Evolutionary conservation across 2,797 vertebrate species (phyloP).

Genomic region (Spinibarbus caldwelli): DNA sequence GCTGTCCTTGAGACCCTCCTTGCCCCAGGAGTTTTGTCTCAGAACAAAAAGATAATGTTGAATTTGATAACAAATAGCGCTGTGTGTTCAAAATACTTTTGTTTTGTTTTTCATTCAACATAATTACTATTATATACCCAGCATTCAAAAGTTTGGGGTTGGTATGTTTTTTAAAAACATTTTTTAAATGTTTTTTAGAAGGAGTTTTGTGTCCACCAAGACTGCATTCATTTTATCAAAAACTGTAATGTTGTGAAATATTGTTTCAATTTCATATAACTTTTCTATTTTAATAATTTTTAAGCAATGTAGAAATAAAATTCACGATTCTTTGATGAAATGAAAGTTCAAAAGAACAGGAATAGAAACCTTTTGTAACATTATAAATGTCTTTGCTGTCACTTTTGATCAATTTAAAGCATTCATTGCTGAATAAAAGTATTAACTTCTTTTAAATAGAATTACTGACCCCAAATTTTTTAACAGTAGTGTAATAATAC

Average conservation of each 20-base stretch:
- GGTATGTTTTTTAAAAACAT: neutral
- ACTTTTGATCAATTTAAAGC: neutral
- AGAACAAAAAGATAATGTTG: neutral
- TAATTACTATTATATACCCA: neutral
- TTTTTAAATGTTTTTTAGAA: no score
- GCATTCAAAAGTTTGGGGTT: neutral
- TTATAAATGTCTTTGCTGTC: neutral
- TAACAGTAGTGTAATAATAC: neutral
- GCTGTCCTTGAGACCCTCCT: neutral
- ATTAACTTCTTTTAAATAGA: neutral
- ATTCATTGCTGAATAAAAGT: neutral
- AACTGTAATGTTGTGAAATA: neutral
- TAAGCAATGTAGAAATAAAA: neutral
- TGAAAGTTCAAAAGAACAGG: neutral
- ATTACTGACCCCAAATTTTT: neutral
- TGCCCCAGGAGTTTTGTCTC: neutral
- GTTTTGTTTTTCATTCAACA: neutral
- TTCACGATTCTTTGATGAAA: neutral
- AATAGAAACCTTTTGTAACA: neutral
- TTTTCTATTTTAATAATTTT: neutral
- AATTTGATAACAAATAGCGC: neutral
- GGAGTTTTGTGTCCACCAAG: neutral
- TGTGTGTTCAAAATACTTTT: neutral
- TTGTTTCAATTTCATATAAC: neutral
- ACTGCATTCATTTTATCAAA: neutral